Evolutionary conservation across 2,797 vertebrate species (phyloP), one percentile per base, ranked within the genome.

Genomic region (Smutsia temminckii): DNA sequence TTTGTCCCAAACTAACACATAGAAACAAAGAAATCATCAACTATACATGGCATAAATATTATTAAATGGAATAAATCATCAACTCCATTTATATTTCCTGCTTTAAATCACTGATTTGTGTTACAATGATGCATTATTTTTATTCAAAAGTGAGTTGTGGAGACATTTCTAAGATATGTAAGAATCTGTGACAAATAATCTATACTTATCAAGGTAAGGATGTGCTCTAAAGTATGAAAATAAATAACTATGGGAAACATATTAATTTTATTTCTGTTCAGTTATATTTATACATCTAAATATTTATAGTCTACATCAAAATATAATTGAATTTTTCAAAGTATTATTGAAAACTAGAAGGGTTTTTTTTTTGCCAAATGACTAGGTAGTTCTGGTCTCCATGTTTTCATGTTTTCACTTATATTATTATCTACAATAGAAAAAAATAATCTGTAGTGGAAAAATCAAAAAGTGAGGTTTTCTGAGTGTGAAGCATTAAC

Each of bases 51-150:
- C 75, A 61, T 46, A 46, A 66, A 64, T 55, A 64, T 94, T 92
- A 78, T 87, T 96, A 95, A 96, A 89, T 6, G 55, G 68, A 79
- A 95, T 96, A 91, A 94, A 95, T 72, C 9, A 79, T 66, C 46
- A 68, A 87, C 29, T 91, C 49, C 46, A 91, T 74, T 87, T 68
- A 13, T 63, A 75, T 87, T 89, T 71, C 11, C 40, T 81, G 18
- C 17, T 72, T 0, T 81, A 89, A 93, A 85, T 93, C 74, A 83
- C 40, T 77, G 85, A 83, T 57, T 92, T 53, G 84, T 71, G 69
- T 92, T 80, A 77, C 34, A 95, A 91, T 55, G 46, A 96, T 94
- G 29, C 3, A 93, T 89, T 85, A 80, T 94, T 93, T 96, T 95
- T 94, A 96, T 96, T 80, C 64, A 77, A 87, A 87, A 94, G 23